Conservation (phyloP, 2,113 vertebrate species). For the Prunella himalayana region DNA sequence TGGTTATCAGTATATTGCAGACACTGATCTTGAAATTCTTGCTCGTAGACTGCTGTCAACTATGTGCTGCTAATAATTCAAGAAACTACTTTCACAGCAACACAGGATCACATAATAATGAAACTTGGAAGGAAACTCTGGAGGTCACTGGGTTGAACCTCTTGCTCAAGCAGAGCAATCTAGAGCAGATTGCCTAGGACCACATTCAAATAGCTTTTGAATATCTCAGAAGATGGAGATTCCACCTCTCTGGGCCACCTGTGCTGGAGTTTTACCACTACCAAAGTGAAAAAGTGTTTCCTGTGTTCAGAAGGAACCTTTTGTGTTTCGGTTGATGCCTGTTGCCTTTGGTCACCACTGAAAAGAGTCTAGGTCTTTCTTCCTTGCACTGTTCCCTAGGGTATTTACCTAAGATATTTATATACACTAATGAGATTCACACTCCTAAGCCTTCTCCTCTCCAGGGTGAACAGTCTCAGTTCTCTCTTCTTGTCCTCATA, state of each 20-base stretch:
- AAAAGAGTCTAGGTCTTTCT: not conserved
- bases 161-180: not conserved
- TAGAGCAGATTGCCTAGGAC: not conserved
- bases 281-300: not conserved
- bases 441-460: not conserved
- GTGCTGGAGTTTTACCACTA: accelerated
- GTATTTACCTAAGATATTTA: not conserved
- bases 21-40: not conserved
- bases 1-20: not conserved
- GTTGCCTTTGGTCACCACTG: not conserved
- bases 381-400: accelerated
- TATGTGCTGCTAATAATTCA: not conserved
- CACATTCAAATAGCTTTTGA: not conserved
- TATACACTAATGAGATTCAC: not conserved
- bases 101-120: not conserved
- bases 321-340: not conserved
- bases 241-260: not conserved
- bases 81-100: not conserved
- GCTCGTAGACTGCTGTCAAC: not conserved
- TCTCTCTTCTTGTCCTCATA: not conserved
- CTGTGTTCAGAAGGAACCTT: not conserved
- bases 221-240: not conserved
- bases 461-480: not conserved
- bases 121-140: not conserved
- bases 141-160: not conserved